A percentile compares a stretch with the other conserved stretches of the same genome.
These are phyloP conservation scores for Lithobates pipiens DNA, from an alignment of 2,797 vertebrate genomes.

Conservation along the genomic window DNA sequence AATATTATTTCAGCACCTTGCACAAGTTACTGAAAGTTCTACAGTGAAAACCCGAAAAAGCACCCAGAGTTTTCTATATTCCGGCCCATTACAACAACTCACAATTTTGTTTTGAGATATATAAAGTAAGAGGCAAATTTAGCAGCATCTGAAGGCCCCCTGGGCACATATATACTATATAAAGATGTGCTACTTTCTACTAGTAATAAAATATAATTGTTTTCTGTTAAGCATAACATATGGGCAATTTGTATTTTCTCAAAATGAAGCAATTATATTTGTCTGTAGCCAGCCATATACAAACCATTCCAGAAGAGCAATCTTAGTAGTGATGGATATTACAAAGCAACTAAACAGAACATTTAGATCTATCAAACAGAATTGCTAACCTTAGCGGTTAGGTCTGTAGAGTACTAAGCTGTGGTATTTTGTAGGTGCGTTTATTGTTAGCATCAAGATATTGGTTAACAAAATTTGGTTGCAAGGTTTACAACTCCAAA, in stretches of 20 bases:
- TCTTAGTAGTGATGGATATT: not conserved
- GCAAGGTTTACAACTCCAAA: too few relatives aligned
- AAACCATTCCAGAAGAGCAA: constrained; percentile 20
- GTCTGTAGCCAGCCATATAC: constrained; percentile 19
- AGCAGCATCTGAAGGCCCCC: constrained; percentile 25
- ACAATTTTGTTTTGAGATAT: not conserved
- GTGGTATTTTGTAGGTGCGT: too few relatives aligned
- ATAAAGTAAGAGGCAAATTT: not conserved
- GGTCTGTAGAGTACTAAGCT: too few relatives aligned
- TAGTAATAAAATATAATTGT: constrained; percentile 37
- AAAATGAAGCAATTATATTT: constrained; percentile 21
- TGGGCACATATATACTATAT: constrained; percentile 14
- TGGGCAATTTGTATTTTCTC: constrained; percentile 18
- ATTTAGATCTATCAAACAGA: not conserved
- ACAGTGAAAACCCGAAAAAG: not conserved
- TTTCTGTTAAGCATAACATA: constrained; percentile 29
- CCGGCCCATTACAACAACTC: not conserved
- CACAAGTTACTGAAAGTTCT: not conserved
- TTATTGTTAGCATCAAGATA: too few relatives aligned
- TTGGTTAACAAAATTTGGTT: too few relatives aligned
- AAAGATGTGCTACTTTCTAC: constrained; percentile 19
- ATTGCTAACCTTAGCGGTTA: constrained; percentile 9
- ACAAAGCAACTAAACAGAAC: not conserved
- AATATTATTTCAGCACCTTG: not conserved
- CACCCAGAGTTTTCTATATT: not conserved